These are phyloP conservation scores for Leucoraja ocellata DNA, from an alignment of 2,797 vertebrate species.

Conservation along the genomic window DNA sequence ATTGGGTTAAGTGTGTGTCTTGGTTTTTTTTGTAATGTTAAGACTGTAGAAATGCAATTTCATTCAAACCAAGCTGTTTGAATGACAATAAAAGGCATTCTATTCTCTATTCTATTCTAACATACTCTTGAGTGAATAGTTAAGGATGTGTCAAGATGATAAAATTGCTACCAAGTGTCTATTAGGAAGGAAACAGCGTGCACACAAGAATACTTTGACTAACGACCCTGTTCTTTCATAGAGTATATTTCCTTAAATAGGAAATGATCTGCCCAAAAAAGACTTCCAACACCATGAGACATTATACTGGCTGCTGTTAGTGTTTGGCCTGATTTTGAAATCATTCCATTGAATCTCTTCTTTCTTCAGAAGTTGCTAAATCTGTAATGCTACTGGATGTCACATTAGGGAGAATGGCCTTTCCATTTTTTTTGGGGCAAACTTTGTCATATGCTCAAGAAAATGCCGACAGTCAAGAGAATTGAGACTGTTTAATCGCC, in stretches of 20 bases:
- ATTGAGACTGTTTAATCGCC: too few relatives aligned
- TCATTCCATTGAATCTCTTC: background rate
- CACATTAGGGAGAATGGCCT: background rate
- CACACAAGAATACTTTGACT: too few relatives aligned
- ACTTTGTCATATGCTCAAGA: too few relatives aligned
- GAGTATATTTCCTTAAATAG: background rate
- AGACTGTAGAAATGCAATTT: too few relatives aligned
- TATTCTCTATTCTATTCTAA: too few relatives aligned
- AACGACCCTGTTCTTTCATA: background rate
- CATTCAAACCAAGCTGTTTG: too few relatives aligned
- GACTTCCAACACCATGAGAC: background rate
- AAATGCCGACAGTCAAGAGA: too few relatives aligned
- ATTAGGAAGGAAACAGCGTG: background rate
- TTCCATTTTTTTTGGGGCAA: background rate
- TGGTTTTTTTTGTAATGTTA: too few relatives aligned
- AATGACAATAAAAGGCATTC: too few relatives aligned
- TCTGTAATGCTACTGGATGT: background rate
- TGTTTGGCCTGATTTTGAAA: background rate
- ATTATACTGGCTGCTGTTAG: background rate
- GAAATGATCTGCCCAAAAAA: background rate
- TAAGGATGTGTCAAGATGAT: background rate
- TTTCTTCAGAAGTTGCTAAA: background rate
- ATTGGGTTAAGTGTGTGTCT: too few relatives aligned
- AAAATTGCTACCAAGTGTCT: background rate
- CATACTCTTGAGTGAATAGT: background rate